Evolutionary conservation across 1,140 invertebrate genomes (phyloP), one percentile per base, ranked within the genome.

Genomic region (Heliconius hermathena): DNA sequence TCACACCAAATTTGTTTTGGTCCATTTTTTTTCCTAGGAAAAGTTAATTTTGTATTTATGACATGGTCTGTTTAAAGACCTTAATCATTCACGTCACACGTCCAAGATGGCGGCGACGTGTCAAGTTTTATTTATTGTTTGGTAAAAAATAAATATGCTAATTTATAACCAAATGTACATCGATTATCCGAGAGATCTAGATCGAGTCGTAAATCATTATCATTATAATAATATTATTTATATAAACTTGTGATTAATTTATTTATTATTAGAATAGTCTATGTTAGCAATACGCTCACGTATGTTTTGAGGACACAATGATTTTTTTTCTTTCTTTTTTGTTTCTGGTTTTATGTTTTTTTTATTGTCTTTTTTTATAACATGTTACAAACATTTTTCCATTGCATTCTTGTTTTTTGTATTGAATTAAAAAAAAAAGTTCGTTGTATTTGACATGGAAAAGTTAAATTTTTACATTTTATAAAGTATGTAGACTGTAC

Each of bases 51-150:
- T 80, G 83, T 74, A 84, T 83, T 81, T 82, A 83, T 84, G 78
- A 81, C 74, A 74, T 73, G 88, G 90, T 92, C 90, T 92, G 90
- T 92, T 92, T 90, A 90, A 91, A 91, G 89, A 89, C 88, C 85
- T 76, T 76, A 82, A 83, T 85, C 57, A 85, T 73, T 52, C 49
- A 71, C 74, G 49, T 76, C 36, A 46, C 26, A 76, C n/a, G 66
- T 57, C 75, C 36, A 38, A 66, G 22, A 66, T 66, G 54, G 54
- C 54, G 54, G 54, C 60, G 60, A 66, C 60, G 60, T 60, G 22
- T 60, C 57, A 22, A 22, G 22, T n/a, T 75, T 71, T 75, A 52
- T 54, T 76, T 79, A 78, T 70, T 76, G 46, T 76, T 74, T 79
- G 71, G 71, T 80, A 73, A 71, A 76, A 18, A 71, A 66, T 26